Conservation (phyloP, 2,888 invertebrate species). For the Dermolepida albohirtum region DNA sequence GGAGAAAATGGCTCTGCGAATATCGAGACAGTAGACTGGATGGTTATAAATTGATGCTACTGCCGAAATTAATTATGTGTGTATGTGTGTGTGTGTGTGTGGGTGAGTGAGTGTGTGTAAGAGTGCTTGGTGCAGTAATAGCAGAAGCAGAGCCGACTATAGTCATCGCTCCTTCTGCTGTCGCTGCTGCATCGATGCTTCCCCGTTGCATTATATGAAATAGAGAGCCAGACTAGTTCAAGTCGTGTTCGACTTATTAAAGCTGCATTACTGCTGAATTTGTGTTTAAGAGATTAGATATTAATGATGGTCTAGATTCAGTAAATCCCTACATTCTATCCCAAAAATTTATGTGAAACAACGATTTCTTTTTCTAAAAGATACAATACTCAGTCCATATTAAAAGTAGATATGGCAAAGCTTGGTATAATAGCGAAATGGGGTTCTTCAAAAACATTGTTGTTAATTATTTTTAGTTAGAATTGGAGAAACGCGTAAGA, state of each 20-base stretch:
- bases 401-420: too few species aligned
- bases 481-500: too few species aligned
- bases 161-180: slow-evolving; percentile 9
- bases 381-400: too few species aligned
- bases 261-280: slow-evolving; percentile 37
- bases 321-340: too few species aligned
- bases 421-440: too few species aligned
- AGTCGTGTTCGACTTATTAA: slow-evolving; percentile 27
- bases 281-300: slow-evolving; percentile 33
- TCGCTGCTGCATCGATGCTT: slow-evolving; percentile 22
- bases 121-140: slow-evolving; percentile 26
- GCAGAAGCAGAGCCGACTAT: slow-evolving; percentile 5
- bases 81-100: too few species aligned
- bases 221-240: slow-evolving; percentile 23
- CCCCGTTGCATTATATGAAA: background rate
- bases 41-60: slow-evolving; percentile 53
- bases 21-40: slow-evolving; percentile 52
- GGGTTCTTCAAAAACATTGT: too few species aligned
- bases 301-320: background rate
- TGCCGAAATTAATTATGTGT: slow-evolving; percentile 52
- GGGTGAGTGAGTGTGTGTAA: slow-evolving; percentile 1
- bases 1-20: slow-evolving; percentile 54
- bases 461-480: too few species aligned
- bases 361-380: too few species aligned
- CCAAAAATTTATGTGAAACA: too few species aligned